Evolutionary conservation across 2,113 vertebrate species (phyloP).

Genomic region (Copsychus sechellarum): DNA sequence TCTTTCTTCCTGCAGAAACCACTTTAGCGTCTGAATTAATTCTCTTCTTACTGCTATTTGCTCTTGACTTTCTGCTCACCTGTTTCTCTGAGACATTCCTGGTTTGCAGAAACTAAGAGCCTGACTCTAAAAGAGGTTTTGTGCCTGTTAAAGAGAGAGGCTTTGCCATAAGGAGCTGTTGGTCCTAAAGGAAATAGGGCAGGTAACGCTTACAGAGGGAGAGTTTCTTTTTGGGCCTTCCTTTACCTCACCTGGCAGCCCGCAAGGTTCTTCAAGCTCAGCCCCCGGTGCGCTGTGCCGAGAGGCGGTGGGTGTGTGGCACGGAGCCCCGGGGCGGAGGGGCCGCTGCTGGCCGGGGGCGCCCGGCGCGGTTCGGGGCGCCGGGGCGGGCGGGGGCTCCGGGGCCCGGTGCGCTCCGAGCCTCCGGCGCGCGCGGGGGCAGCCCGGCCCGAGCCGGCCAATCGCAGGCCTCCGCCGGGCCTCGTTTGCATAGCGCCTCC

Average conservation of each 20-base stretch:
- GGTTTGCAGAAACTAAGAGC: no score
- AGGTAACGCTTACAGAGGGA: not conserved
- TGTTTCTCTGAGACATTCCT: not conserved
- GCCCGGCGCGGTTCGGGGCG: rapidly evolving
- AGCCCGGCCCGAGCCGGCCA: not conserved
- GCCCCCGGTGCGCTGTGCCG: rapidly evolving
- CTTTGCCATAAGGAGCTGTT: not conserved
- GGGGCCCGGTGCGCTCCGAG: not conserved
- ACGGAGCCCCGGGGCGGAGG: not conserved
- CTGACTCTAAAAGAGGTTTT: not conserved
- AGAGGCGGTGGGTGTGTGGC: rapidly evolving
- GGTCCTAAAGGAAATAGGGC: not conserved
- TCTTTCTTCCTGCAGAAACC: not conserved
- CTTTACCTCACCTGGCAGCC: not conserved
- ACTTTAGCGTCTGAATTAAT: not conserved
- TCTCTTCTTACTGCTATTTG: not conserved
- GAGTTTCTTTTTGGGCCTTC: not conserved
- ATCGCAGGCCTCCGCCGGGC: not conserved
- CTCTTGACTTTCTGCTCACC: no score
- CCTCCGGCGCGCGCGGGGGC: no score
- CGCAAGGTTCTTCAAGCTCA: no score
- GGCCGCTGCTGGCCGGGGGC: rapidly evolving
- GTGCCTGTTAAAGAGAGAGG: not conserved
- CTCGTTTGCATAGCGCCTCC: not conserved
- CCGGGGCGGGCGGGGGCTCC: not conserved